phyloP scores from a whole-genome alignment of 2,113 vertebrate genomes.

The Myotis brandtii region DNA sequence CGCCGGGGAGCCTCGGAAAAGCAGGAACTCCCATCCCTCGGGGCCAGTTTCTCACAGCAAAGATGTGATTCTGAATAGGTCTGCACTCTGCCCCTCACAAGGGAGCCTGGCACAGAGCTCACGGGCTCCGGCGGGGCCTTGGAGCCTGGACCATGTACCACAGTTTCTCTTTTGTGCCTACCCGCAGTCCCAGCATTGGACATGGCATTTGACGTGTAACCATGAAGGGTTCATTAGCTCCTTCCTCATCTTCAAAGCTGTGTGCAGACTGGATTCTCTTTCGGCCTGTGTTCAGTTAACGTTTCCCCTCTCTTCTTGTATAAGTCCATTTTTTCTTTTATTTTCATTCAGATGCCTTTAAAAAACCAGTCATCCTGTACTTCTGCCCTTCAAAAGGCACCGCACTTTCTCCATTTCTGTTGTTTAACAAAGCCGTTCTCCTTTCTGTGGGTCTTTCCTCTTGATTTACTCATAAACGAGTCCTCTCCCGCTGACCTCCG shows the following conservation, averaged over 20 bases:
- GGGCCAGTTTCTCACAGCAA: neutral
- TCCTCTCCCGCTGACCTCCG: too few species aligned
- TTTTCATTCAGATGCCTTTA: neutral
- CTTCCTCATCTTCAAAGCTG: neutral
- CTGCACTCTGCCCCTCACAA: neutral
- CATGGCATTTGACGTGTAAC: neutral
- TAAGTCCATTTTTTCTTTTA: neutral
- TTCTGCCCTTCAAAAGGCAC: neutral
- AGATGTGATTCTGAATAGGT: neutral
- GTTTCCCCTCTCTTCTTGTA: neutral
- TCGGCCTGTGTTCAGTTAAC: neutral
- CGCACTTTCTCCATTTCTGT: neutral
- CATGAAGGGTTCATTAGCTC: neutral
- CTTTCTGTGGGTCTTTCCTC: neutral
- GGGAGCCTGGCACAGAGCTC: neutral
- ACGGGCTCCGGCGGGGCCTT: neutral
- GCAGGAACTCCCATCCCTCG: neutral
- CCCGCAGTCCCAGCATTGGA: neutral
- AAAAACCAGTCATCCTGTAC: neutral
- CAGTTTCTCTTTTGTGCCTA: slow-evolving; percentile 9
- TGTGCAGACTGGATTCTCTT: neutral
- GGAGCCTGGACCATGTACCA: neutral
- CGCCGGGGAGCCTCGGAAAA: neutral
- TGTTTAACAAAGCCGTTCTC: neutral
- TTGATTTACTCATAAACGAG: neutral